Base-by-base conservation (phyloP, 1,140 invertebrate species). In the Muscidifurax raptorellus region DNA sequence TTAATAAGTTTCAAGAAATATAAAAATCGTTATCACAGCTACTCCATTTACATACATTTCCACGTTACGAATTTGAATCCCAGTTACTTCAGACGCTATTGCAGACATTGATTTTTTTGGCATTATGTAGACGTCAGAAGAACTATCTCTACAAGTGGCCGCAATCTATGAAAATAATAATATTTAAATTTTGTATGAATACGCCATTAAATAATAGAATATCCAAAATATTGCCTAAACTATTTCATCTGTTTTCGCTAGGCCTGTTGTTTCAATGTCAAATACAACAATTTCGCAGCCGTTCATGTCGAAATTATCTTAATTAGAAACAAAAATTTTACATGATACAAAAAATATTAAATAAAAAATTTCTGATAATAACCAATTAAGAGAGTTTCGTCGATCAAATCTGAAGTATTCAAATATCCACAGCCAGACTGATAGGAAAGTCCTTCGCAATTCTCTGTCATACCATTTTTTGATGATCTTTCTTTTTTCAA, bases 221-320 rank as follows among this genome's bases (percentile, higher is more conserved):
- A 74, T 59, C 2, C 28, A 27, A 75, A 28, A 83, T 64, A 0
- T 75, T 78, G 80, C 77, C 83, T 84, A 52, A n/a, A n/a, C n/a
- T n/a, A n/a, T 84, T 74, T 71, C 83, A 79, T 79, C 76, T 12
- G 76, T 80, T 30, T 25, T 72, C 3, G 28, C n/a, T 32, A 80
- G 18, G 6, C 83, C 83, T 9, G 83, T 84, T 22, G 76, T 84
- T 80, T 84, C 83, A 10, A 80, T 72, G 71, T 84, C 83, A 59
- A 84, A 84, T 77, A 52, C 22, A 72, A 80, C 76, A 7, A 72
- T 32, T 59, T 30, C 25, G 27, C 28, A 83, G 28, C 77, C 32
- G 2, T 66, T 36, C 10, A 64, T n/a, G 18, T 76, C 36, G 22
- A 67, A 13, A 47, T 36, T 69, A n/a, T 80, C 78, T 80, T 15